These are phyloP conservation scores for Premnoplex brunnescens DNA, from an alignment of 2,797 vertebrate genomes.

Conservation along the genomic window DNA sequence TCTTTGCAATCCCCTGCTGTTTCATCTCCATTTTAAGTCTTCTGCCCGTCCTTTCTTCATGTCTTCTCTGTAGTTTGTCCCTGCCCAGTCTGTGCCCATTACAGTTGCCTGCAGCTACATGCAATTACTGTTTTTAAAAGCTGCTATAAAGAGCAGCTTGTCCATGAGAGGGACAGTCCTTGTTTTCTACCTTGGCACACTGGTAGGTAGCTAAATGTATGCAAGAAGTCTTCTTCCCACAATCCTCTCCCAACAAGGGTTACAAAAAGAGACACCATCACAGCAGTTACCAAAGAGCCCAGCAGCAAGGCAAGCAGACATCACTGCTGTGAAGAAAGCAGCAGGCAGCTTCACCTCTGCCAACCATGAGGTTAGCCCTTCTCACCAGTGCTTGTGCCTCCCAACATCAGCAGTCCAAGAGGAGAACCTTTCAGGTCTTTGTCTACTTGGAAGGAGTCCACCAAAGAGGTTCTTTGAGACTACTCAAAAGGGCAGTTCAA, in stretches of 20 bases:
- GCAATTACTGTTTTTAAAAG: background rate
- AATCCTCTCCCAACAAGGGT: background rate
- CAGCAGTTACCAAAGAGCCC: background rate
- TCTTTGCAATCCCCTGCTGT: background rate
- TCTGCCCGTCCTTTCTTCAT: background rate
- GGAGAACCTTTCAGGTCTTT: background rate
- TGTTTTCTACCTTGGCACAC: background rate
- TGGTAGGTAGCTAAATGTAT: background rate
- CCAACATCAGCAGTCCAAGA: background rate
- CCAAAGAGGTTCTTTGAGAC: background rate
- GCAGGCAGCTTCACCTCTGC: background rate
- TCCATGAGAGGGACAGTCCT: background rate
- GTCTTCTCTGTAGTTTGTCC: background rate
- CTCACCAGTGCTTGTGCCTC: background rate
- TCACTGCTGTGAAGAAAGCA: background rate
- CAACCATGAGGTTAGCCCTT: background rate
- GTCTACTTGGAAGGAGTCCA: background rate
- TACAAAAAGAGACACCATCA: background rate
- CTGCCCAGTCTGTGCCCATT: background rate
- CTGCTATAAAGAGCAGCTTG: background rate
- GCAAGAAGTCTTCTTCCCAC: background rate
- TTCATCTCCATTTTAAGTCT: background rate
- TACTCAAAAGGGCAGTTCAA: background rate
- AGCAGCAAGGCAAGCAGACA: background rate
- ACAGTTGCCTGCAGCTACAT: background rate